These are phyloP conservation scores for Macroramphosus scolopax DNA, from an alignment of 2,797 vertebrate species.

Conservation along the genomic window DNA sequence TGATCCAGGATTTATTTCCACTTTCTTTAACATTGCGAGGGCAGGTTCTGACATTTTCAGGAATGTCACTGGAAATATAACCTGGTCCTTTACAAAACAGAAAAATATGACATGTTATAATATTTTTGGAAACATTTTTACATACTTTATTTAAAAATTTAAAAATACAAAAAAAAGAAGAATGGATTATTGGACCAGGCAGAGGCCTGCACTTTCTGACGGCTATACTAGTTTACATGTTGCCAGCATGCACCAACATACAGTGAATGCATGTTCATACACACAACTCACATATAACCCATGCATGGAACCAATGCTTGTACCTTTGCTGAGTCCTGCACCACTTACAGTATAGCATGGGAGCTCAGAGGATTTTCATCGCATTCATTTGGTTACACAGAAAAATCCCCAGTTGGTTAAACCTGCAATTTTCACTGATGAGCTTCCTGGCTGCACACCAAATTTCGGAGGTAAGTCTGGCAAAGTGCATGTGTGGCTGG, in stretches of 20 bases:
- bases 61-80: neutral
- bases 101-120: neutral
- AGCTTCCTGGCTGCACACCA: conserved; percentile 57
- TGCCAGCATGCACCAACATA: no score
- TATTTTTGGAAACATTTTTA: no score
- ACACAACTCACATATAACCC: conserved; percentile 17
- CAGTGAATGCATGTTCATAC: conserved; percentile 10
- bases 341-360: conserved; percentile 41
- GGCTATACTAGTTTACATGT: no score
- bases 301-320: conserved; percentile 30
- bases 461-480: conserved; percentile 50
- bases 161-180: conserved; percentile 1
- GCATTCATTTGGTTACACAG: conserved; percentile 64
- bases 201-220: no score
- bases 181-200: no score
- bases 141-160: no score
- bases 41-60: no score
- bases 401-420: conserved; percentile 65
- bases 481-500: conserved; percentile 31
- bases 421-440: conserved; percentile 70
- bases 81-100: neutral
- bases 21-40: no score
- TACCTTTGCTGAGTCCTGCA: conserved; percentile 29
- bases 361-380: conserved; percentile 54
- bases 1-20: no score